phyloP scores from a whole-genome alignment of 2,888 invertebrate species.

The Reticulitermes lucifugus region DNA sequence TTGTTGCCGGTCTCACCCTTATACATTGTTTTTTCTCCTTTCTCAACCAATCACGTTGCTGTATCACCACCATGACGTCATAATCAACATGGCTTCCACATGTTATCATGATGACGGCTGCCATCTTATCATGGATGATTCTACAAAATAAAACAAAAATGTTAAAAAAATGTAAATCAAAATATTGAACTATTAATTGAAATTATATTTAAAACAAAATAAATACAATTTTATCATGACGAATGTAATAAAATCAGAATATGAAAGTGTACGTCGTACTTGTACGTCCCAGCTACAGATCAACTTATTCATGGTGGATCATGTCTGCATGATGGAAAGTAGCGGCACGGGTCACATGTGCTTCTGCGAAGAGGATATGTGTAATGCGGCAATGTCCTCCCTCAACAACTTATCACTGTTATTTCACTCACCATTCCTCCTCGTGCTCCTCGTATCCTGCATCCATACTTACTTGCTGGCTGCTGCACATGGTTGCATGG shows the following conservation, averaged over 20 bases:
- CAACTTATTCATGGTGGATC: constrained; percentile 97
- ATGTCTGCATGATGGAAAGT: constrained; percentile 99
- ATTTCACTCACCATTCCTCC: constrained; percentile 23
- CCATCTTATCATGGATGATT: constrained; percentile 7
- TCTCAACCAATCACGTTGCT: constrained; percentile 28
- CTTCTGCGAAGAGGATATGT: constrained; percentile 98
- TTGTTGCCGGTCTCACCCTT: not conserved
- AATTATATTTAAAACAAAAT: not conserved
- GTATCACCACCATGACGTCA: constrained; percentile 32
- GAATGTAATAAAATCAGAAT: constrained; percentile 70
- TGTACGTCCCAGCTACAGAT: constrained; percentile 95
- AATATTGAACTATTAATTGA: not conserved
- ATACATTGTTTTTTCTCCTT: constrained; percentile 38
- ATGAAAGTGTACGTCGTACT: constrained; percentile 90
- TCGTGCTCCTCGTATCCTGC: constrained; percentile 38
- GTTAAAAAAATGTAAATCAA: not conserved
- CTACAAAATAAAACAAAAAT: constrained; percentile 3
- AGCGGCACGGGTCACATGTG: constrained; percentile 98
- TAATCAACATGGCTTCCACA: constrained; percentile 12
- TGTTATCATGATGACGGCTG: constrained; percentile 1
- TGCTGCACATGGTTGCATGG: constrained; percentile 51
- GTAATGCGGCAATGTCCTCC: constrained; percentile 72
- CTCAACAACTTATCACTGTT: constrained; percentile 13
- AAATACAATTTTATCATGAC: not conserved
- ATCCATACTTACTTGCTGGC: constrained; percentile 44